Conservation (phyloP, 2,888 invertebrate genomes). For the Druceiella hillmani region DNA sequence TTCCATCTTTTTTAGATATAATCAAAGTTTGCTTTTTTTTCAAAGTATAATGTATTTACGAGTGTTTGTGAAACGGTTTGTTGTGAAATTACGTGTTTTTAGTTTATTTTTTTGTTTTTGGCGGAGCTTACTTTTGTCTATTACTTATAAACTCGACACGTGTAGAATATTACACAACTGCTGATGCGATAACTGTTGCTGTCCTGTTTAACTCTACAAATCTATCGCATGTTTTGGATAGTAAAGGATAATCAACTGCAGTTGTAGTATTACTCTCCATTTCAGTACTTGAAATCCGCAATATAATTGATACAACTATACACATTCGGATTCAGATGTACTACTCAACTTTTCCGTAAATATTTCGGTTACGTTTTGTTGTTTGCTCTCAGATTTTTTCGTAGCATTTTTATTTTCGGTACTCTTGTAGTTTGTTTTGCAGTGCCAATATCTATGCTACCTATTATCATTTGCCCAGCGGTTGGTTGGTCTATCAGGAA, state of each 20-base stretch:
- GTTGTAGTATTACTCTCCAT: constrained; percentile 2
- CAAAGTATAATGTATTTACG: constrained; percentile 14
- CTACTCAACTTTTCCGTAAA: constrained; percentile 2
- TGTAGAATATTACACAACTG: constrained; percentile 15
- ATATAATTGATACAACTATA: too few relatives aligned
- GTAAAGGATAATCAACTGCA: constrained; percentile 7
- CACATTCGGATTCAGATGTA: constrained; percentile 7
- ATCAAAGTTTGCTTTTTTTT: constrained; percentile 10
- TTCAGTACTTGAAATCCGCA: too few relatives aligned
- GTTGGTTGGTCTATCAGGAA: constrained; percentile 14
- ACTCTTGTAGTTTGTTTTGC: constrained; percentile 8
- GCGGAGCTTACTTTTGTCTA: constrained; percentile 12
- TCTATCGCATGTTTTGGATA: constrained; percentile 16
- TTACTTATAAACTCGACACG: constrained; percentile 8
- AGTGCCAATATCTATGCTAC: constrained; percentile 5
- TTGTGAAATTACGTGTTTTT: constrained; percentile 2
- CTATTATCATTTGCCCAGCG: constrained; percentile 12
- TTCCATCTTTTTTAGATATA: constrained; percentile 8
- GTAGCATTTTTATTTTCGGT: constrained; percentile 12
- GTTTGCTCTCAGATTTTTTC: not conserved
- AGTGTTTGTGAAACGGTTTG: constrained; percentile 4
- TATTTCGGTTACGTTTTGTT: constrained; percentile 4
- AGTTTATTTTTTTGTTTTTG: constrained; percentile 7
- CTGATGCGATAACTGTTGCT: constrained; percentile 15
- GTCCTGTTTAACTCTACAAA: constrained; percentile 15